Conservation (phyloP, 2,113 vertebrate species). For the Oryctolagus cuniculus region mOryCun1.1 NC_091432.1:122893501-122894000, state of each 20-base stretch:
- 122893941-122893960: background rate
- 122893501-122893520: constrained; percentile 56
- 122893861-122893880: background rate
- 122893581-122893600: constrained; percentile 56
- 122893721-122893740: constrained; percentile 21
- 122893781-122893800: background rate
- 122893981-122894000: background rate
- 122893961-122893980: background rate
- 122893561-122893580: constrained; percentile 50
- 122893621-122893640: background rate
- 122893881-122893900: background rate
- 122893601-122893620: constrained; percentile 13
- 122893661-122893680: background rate
- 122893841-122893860: background rate
- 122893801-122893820: background rate
- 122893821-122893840: background rate
- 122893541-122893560: constrained; percentile 1
- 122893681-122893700: background rate
- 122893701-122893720: constrained; percentile 36
- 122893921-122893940: background rate
- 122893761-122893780: background rate
- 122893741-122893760: background rate
- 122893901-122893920: background rate
- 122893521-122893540: constrained; percentile 45
- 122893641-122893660: constrained; percentile 7